phyloP scores from a whole-genome alignment of 2,113 vertebrate species.

The Micronycteris hirsuta region DNA sequence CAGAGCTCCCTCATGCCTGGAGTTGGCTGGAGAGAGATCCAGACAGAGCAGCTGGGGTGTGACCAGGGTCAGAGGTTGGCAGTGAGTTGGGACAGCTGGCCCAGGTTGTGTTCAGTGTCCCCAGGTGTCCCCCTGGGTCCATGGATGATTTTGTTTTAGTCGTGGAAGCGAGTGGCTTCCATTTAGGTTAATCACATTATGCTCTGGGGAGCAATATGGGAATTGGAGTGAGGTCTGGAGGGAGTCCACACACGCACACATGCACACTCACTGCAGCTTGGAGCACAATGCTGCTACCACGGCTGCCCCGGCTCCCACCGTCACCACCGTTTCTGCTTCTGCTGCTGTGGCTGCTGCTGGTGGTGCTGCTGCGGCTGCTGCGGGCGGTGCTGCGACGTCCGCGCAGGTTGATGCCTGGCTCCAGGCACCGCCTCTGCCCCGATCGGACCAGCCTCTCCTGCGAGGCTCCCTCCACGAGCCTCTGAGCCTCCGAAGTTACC shows the following conservation, averaged over 20 bases:
- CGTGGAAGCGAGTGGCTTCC: constrained; percentile 9
- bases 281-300: constrained; percentile 21
- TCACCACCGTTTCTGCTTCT: background rate
- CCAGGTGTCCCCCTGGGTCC: background rate
- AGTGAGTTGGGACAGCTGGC: background rate
- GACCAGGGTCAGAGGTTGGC: background rate
- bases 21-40: background rate
- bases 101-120: background rate
- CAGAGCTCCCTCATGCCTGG: background rate
- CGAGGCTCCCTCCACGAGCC: background rate
- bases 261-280: constrained; percentile 53
- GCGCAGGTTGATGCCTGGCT: constrained; percentile 17
- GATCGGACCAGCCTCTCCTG: background rate
- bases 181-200: constrained; percentile 63
- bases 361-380: too few relatives aligned
- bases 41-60: background rate
- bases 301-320: background rate
- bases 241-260: constrained; percentile 5
- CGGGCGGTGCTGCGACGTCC: background rate
- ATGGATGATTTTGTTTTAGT: background rate
- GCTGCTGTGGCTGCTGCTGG: too few relatives aligned
- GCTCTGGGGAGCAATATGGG: constrained; percentile 64
- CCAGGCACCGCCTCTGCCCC: background rate
- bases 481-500: background rate
- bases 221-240: constrained; percentile 56